Base-by-base conservation (phyloP, 2,888 invertebrate genomes). In the Mesorhabditis spiculigera region DNA sequence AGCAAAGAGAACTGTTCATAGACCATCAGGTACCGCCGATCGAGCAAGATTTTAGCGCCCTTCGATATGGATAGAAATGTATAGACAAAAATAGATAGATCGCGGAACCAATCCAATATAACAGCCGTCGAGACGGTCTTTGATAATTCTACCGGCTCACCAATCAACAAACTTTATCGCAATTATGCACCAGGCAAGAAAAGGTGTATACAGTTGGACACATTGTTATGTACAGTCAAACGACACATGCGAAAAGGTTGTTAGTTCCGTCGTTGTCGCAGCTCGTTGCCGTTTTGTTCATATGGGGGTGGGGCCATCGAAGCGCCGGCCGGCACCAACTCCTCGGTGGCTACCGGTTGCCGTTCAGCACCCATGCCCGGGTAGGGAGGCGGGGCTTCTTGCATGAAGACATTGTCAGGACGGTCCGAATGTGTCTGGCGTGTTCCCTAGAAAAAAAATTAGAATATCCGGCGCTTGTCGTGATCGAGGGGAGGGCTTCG, bases 381-480 rank as follows among this genome's bases (percentile, higher is more conserved):
- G 67, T 82, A 82, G 16, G 82, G 82, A 13, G 82, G 82, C 5
- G 82, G 82, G 4, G 81, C 76, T 45, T 79, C 81, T 67, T 73
- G 75, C 73, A 82, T 81, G 76, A 78, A 81, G 3, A 82, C 82
- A 28, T 75, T 73, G 10, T 73, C 73, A 4, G 80, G 80, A 68
- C 75, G 74, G 80, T 76, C 28, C 76, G 73, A n/a, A 71, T 70
- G 69, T 73, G 75, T 13, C 75, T 76, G 63, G 75, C 64, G 42
- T 68, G 66, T 28, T 67, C 67, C 8, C 70, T 68, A 63, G 74
- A 71, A 67, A 64, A 43, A 16, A 28, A 45, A 50, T 67, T 50
- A 41, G 3, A 63, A 16, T n/a, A 63, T n/a, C 1, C n/a, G 58
- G n/a, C 2, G 10, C 10, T 58, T n/a, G 58, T 1, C 13, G 10